phyloP scores from a whole-genome alignment of 2,113 vertebrate species.

The Anolis carolinensis region DNA sequence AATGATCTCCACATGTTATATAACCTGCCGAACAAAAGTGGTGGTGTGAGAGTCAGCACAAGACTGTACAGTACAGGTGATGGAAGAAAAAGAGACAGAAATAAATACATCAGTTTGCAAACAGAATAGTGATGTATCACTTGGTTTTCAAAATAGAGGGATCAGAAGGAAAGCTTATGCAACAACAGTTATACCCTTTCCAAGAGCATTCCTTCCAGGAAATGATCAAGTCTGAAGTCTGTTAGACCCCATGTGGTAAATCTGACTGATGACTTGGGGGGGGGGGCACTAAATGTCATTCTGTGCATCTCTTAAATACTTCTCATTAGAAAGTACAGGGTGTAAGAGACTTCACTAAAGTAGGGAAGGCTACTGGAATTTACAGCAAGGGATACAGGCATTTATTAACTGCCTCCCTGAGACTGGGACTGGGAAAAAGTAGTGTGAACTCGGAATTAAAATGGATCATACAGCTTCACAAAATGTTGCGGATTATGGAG shows the following conservation, averaged over 20 bases:
- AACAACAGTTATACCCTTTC: not conserved
- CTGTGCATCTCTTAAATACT: not conserved
- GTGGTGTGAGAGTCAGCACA: not conserved
- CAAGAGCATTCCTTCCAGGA: not conserved
- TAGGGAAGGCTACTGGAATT: not conserved
- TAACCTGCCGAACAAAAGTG: not conserved
- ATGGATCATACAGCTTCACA: conserved; percentile 7
- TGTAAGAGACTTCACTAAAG: not conserved
- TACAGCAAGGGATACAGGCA: not conserved
- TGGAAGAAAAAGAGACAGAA: not conserved
- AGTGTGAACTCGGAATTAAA: accelerated
- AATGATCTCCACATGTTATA: not conserved
- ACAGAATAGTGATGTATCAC: not conserved
- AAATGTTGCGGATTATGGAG: not conserved
- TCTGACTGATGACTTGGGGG: not conserved
- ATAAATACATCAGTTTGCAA: not conserved
- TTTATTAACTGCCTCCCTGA: not conserved
- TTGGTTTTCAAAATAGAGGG: not conserved
- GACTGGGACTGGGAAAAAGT: not conserved
- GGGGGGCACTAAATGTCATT: not conserved
- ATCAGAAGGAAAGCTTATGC: conserved; percentile 3
- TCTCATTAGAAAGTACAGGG: too few species aligned
- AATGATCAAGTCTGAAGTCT: not conserved
- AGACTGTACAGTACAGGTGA: not conserved
- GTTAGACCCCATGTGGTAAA: not conserved